Evolutionary conservation across 2,888 invertebrate species (phyloP).

Genomic region (Tetramorium bicarinatum): DNA sequence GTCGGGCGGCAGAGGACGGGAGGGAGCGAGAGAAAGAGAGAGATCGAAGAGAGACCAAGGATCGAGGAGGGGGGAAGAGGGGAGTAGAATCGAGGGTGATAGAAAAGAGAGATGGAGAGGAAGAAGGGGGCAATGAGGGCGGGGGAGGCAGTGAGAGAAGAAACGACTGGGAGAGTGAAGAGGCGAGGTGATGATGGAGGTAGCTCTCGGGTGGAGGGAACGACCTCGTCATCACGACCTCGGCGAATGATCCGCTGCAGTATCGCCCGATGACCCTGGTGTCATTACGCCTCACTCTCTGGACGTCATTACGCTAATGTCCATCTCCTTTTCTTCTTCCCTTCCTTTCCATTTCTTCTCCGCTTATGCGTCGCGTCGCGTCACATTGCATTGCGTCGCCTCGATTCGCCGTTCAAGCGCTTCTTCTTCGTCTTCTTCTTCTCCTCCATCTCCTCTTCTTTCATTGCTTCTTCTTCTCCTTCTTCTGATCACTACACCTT

Average conservation of each 20-base stretch:
- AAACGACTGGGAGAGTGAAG: constrained; percentile 15
- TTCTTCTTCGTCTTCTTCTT: constrained; percentile 26
- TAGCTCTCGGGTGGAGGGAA: constrained; percentile 72
- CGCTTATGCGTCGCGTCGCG: constrained; percentile 57
- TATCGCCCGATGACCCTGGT: constrained; percentile 82
- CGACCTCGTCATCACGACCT: constrained; percentile 79
- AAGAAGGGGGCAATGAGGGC: constrained; percentile 35
- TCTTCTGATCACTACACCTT: constrained; percentile 67
- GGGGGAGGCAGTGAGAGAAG: constrained; percentile 65
- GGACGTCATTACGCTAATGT: constrained; percentile 82
- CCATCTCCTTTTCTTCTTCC: constrained; percentile 70
- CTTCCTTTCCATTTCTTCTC: background rate
- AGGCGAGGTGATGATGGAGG: constrained; percentile 55
- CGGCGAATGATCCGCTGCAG: constrained; percentile 76
- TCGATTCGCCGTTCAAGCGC: constrained; percentile 25
- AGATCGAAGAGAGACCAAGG: constrained; percentile 16
- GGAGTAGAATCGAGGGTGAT: background rate
- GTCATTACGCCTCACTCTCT: constrained; percentile 80
- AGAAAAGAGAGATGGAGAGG: constrained; percentile 9
- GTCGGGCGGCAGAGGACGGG: constrained; percentile 54
- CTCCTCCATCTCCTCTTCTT: constrained; percentile 13
- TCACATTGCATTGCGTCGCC: constrained; percentile 48
- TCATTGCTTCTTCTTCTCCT: constrained; percentile 61
- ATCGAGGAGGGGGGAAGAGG: background rate
- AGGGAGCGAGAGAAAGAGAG: constrained; percentile 16